Percentiles rank a stretch among this genome's conserved stretches.
Conservation (phyloP, 2,888 invertebrate genomes). For the Macrophya annulata region DNA sequence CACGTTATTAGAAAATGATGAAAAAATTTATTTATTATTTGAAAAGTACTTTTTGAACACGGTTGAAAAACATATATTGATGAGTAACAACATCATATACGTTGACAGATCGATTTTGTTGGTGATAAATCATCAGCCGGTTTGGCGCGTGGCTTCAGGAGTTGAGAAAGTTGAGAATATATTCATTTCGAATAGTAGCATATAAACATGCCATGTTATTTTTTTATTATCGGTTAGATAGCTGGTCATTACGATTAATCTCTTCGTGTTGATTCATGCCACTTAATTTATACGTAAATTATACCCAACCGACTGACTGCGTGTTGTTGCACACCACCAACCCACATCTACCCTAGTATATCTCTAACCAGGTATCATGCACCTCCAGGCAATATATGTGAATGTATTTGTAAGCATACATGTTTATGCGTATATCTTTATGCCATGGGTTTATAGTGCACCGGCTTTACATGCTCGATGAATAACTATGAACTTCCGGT, state of each 20-base stretch:
- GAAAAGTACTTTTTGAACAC: not conserved
- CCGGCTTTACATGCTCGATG: conserved; percentile 69
- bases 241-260: conserved; percentile 70
- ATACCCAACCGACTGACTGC: conserved; percentile 71
- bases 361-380: conserved; percentile 34
- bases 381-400: conserved; percentile 13
- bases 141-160: conserved; percentile 13
- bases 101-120: conserved; percentile 18
- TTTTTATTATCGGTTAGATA: conserved; percentile 47
- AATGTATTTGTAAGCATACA: not conserved
- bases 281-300: conserved; percentile 77
- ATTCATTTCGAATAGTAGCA: not conserved
- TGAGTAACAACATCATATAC: not conserved
- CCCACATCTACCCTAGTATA: conserved; percentile 22
- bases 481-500: conserved; percentile 78
- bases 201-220: conserved; percentile 27
- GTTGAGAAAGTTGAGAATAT: not conserved
- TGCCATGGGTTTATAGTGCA: not conserved
- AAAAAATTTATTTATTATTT: no score
- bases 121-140: conserved; percentile 15
- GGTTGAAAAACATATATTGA: not conserved
- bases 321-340: conserved; percentile 47
- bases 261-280: conserved; percentile 76
- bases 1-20: conserved; percentile 59
- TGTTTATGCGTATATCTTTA: not conserved